A percentile compares a stretch with the other conserved stretches of the same genome.
phyloP scores from a whole-genome alignment of 2,888 invertebrate species.

The Omphaloscelis lunosa region DNA sequence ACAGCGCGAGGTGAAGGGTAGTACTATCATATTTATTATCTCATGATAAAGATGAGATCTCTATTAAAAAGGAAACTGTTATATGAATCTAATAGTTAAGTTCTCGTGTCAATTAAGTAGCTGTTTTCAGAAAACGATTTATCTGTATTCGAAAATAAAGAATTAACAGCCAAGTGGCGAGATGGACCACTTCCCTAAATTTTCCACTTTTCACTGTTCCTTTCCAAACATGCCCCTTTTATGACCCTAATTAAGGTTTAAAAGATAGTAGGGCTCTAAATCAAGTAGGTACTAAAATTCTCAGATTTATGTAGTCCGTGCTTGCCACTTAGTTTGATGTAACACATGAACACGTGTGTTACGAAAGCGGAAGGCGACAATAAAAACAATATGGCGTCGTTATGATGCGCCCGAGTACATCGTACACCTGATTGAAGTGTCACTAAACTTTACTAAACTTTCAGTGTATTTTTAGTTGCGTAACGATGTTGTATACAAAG shows the following conservation, averaged over 20 bases:
- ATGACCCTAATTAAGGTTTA: constrained; percentile 12
- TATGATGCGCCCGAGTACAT: constrained; percentile 71
- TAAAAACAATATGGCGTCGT: constrained; percentile 78
- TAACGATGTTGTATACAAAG: constrained; percentile 29
- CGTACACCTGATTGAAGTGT: constrained; percentile 74
- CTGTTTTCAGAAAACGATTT: background rate
- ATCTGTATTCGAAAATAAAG: background rate
- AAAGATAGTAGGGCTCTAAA: constrained; percentile 19
- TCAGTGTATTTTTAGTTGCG: constrained; percentile 64
- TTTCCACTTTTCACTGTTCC: background rate
- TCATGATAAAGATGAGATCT: too few species aligned
- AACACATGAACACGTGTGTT: constrained; percentile 70
- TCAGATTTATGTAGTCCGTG: constrained; percentile 46
- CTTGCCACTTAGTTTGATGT: constrained; percentile 67
- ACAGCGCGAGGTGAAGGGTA: too few species aligned
- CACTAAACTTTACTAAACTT: constrained; percentile 69
- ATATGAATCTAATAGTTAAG: background rate
- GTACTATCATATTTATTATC: background rate
- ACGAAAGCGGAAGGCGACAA: constrained; percentile 80
- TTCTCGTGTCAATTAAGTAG: background rate
- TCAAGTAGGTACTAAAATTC: constrained; percentile 36
- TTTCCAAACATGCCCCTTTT: constrained; percentile 15
- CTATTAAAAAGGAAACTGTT: background rate
- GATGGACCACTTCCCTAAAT: background rate
- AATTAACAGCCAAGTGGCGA: background rate